Conservation (phyloP, 2,113 vertebrate species). For the Catagonus wagneri region DNA sequence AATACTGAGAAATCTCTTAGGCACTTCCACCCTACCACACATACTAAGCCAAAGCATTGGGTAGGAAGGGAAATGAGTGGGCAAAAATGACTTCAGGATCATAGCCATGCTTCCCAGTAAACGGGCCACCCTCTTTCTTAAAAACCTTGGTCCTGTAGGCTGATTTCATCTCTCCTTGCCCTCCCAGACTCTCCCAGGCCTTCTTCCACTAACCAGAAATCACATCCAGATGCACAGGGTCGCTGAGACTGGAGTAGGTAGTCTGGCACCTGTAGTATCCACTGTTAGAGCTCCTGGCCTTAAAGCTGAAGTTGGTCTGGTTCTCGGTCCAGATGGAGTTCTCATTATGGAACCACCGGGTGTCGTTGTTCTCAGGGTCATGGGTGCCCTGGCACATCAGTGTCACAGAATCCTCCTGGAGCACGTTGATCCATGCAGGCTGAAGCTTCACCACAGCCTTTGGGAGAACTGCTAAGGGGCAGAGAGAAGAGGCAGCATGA, state of each 20-base stretch:
- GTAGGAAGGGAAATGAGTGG: not conserved
- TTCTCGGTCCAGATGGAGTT: not conserved
- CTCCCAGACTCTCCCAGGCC: not conserved
- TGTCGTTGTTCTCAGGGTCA: not conserved
- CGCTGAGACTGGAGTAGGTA: conserved; percentile 4
- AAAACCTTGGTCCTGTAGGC: not conserved
- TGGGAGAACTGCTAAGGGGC: not conserved
- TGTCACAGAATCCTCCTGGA: not conserved
- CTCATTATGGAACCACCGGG: conserved; percentile 37
- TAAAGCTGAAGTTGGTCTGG: not conserved
- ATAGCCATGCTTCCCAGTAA: not conserved
- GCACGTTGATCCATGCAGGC: conserved; percentile 29
- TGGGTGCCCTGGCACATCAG: conserved; percentile 9
- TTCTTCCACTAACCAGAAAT: conserved; percentile 41
- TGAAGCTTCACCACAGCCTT: conserved; percentile 33
- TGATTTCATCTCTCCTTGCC: not conserved
- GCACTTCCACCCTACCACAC: not conserved
- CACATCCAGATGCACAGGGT: conserved; percentile 53
- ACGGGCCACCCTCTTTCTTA: not conserved
- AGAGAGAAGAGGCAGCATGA: not conserved
- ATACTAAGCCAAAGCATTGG: not conserved
- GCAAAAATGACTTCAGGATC: not conserved
- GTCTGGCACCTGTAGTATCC: conserved; percentile 52
- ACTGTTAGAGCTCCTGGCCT: not conserved
- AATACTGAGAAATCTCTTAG: not conserved